Conservation (phyloP, 2,113 vertebrate genomes). For the Planiliza haematocheilus region DNA sequence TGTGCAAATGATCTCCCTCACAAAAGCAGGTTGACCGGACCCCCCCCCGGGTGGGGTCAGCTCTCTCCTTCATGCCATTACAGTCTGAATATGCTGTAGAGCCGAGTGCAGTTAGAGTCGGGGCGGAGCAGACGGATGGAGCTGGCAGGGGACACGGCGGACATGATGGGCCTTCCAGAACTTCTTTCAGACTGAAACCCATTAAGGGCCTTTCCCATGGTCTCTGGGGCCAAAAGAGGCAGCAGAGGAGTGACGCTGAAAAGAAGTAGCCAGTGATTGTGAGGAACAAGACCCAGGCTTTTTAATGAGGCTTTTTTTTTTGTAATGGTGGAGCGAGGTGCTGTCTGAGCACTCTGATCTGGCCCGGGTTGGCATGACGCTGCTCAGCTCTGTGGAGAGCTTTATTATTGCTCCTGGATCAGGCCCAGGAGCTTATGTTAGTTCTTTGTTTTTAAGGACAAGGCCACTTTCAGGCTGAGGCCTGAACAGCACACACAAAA, state of each 20-base stretch:
- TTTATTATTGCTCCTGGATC: constrained; percentile 63
- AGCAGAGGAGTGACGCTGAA: constrained; percentile 42
- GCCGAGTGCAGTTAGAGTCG: constrained; percentile 20
- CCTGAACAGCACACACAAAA: constrained; percentile 7
- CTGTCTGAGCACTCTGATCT: constrained; percentile 53
- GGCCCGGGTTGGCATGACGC: constrained; percentile 49
- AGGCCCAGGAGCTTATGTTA: constrained; percentile 27
- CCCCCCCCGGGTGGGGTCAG: constrained; percentile 1
- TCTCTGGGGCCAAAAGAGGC: constrained; percentile 52
- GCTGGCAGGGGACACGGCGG: constrained; percentile 54
- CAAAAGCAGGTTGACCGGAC: constrained; percentile 23
- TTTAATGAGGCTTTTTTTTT: constrained; percentile 67
- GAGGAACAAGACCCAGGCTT: constrained; percentile 41
- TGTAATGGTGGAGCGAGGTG: constrained; percentile 61
- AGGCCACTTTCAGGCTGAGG: constrained; percentile 52
- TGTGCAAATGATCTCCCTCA: constrained; percentile 30
- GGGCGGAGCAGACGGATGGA: constrained; percentile 42
- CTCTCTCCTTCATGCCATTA: constrained; percentile 33
- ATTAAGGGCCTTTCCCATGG: constrained; percentile 72
- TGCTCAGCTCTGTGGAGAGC: constrained; percentile 43
- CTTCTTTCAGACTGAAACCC: constrained; percentile 51
- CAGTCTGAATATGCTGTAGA: constrained; percentile 14
- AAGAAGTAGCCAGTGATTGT: constrained; percentile 62
- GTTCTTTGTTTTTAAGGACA: constrained; percentile 68
- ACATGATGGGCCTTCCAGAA: constrained; percentile 68